Evolutionary conservation across 1,140 invertebrate species (phyloP).

Genomic region (Theocolax elegans): DNA sequence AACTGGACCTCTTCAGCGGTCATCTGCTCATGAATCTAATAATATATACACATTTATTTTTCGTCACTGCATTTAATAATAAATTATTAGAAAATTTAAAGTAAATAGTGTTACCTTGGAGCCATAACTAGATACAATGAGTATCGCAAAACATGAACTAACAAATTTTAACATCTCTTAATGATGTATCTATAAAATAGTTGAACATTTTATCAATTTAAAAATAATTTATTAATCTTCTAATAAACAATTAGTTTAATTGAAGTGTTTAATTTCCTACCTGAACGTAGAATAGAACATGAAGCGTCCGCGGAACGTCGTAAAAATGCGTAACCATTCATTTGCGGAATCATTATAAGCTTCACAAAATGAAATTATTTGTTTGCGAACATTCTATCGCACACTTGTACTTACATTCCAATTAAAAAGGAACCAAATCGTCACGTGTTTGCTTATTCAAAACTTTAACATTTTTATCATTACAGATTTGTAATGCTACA

Average conservation of each 20-base stretch:
- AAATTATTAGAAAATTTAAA: neutral
- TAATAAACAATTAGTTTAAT: too few relatives aligned
- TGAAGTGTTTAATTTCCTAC: neutral
- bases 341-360: constrained; percentile 14
- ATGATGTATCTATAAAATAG: neutral
- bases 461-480: constrained; percentile 2
- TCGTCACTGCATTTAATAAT: neutral
- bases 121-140: constrained; percentile 1
- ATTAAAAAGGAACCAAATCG: neutral
- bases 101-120: neutral
- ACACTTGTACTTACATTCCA: constrained; percentile 26
- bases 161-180: neutral
- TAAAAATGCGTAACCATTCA: constrained; percentile 20
- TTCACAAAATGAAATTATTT: neutral
- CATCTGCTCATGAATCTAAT: constrained; percentile 42
- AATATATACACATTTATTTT: too few relatives aligned
- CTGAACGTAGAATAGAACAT: neutral
- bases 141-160: neutral
- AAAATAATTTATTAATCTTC: too few relatives aligned
- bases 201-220: too few relatives aligned
- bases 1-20: constrained; percentile 31
- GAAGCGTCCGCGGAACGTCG: neutral
- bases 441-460: too few relatives aligned
- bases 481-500: too few relatives aligned
- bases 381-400: constrained; percentile 9